Evolutionary conservation across 1,140 invertebrate genomes (phyloP), one percentile per base, ranked within the genome.

Genomic region (Heliconius hewitsoni): DNA sequence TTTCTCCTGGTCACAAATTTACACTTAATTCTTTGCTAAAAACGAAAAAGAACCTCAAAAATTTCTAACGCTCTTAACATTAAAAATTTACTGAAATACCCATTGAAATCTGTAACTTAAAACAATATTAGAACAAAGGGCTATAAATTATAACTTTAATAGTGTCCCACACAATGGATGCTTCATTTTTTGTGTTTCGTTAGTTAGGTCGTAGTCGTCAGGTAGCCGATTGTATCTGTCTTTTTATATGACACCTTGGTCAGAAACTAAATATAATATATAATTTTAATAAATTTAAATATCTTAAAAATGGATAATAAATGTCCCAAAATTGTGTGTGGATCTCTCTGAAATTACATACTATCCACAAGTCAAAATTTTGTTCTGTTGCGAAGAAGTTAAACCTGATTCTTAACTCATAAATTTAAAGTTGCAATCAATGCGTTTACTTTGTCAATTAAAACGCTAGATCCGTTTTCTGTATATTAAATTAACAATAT

Each of bases 91-190:
- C 60, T 71, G n/a, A 76, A 76, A 46, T 39, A 27, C 18, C 37
- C 60, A 76, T 76, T 76, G 19, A 72, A 72, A 72, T 72, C 66
- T 52, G 76, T 27, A 72, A 34, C 75, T 52, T 80, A 73, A 80
- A 77, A 80, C 74, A 80, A 70, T 76, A 85, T 85, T 86, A 87
- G 83, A 88, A 90, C 88, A 90, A 90, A 89, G 83, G 82, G 85
- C 80, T 80, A 90, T 90, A 90, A 87, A 89, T 89, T 89, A 86
- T 79, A 82, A 76, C 34, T 66, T 72, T 80, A 80, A 87, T 87
- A 82, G 81, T 83, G 79, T 83, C 84, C 81, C 78, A 71, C 84
- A 91, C 88, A 91, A 91, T 89, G 85, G 85, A 18, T 34, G 78
- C 77, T 84, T 85, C 73, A 74, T 85, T 86, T 87, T 88, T 88